Percentiles rank a stretch among this genome's conserved stretches.
phyloP scores from a whole-genome alignment of 2,113 vertebrate species.

The Mus pahari region DNA sequence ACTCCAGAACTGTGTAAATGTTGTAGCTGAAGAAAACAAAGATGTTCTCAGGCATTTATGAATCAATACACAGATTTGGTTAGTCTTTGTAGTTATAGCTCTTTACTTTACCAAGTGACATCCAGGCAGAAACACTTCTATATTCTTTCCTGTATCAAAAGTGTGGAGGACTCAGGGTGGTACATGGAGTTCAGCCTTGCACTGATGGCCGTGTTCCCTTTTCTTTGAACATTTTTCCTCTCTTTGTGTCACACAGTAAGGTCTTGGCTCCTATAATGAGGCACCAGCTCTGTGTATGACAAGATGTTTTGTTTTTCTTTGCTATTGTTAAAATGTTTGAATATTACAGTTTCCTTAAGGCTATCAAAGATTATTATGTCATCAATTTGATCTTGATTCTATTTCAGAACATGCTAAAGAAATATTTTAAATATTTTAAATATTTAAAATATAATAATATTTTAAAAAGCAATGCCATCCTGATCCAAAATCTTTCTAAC shows the following conservation, averaged over 20 bases:
- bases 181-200: background rate
- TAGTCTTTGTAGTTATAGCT: background rate
- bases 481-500: background rate
- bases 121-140: background rate
- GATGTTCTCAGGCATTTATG: background rate
- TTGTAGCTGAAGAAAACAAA: background rate
- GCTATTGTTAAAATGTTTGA: slow-evolving; percentile 1
- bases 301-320: background rate
- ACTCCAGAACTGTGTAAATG: background rate
- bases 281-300: background rate
- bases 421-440: background rate
- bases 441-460: no score
- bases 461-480: background rate
- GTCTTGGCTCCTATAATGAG: background rate
- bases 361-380: background rate
- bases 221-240: background rate
- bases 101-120: background rate
- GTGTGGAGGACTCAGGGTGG: background rate
- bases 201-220: background rate
- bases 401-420: background rate
- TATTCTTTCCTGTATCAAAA: background rate
- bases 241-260: background rate
- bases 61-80: background rate
- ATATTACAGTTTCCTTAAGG: slow-evolving; percentile 50
- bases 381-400: background rate